These are phyloP conservation scores for Metridium senile DNA, from an alignment of 92 coral and sea anemone species.

Conservation along the genomic window DNA sequence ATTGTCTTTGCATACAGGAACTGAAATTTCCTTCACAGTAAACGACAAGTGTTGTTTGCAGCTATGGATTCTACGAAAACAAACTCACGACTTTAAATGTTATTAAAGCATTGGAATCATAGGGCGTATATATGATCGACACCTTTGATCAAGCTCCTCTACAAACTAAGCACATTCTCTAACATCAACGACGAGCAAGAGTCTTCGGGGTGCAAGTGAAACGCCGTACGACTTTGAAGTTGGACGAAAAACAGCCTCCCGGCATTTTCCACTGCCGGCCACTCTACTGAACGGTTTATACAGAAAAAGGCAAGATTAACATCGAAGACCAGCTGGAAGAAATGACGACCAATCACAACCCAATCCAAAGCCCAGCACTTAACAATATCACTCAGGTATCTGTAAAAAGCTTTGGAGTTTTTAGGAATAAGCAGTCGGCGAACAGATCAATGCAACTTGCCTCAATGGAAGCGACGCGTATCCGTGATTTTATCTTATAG, in stretches of 20 bases:
- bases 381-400: not conserved
- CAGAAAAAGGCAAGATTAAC: not conserved
- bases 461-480: too few relatives aligned
- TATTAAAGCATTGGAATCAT: not conserved
- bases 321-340: not conserved
- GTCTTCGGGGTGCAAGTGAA: not conserved
- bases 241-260: not conserved
- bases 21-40: not conserved
- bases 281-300: not conserved
- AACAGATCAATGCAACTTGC: not conserved
- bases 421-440: not conserved
- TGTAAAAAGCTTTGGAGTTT: conserved; percentile 1
- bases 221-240: not conserved
- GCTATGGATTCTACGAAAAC: not conserved
- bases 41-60: not conserved
- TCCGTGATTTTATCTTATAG: not conserved
- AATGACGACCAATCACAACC: not conserved
- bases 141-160: not conserved
- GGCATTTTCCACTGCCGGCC: not conserved
- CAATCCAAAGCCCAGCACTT: conserved; percentile 3
- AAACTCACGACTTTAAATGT: not conserved
- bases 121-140: not conserved
- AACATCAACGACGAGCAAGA: too few relatives aligned
- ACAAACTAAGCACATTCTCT: too few relatives aligned
- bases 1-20: not conserved